phyloP scores from a whole-genome alignment of 2,113 vertebrate genomes.

The Syngnathoides biaculeatus region DNA sequence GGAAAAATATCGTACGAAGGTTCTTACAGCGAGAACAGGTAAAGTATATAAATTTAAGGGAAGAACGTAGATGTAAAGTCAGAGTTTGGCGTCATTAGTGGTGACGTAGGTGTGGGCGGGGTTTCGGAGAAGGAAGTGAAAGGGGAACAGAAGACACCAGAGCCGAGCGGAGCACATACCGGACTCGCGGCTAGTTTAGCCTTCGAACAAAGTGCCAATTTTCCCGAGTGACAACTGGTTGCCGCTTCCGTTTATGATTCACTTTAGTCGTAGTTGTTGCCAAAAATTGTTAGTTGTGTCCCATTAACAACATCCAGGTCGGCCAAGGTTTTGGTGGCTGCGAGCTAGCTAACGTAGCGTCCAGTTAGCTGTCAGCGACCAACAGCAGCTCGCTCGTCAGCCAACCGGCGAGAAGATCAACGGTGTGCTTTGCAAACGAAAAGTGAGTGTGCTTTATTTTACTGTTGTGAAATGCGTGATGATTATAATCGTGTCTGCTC shows the following conservation, averaged over 20 bases:
- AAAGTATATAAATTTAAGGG: too few relatives aligned
- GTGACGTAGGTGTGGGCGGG: slow-evolving; percentile 46
- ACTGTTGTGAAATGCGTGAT: too few relatives aligned
- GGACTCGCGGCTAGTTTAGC: slow-evolving; percentile 34
- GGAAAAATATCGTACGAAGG: too few relatives aligned
- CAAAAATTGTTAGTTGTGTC: neutral
- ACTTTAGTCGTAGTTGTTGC: slow-evolving; percentile 1
- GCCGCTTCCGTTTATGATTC: neutral
- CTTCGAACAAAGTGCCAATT: slow-evolving; percentile 49
- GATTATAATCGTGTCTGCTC: neutral
- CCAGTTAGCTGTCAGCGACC: slow-evolving; percentile 44
- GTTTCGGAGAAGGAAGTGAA: slow-evolving; percentile 67
- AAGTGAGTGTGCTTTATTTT: slow-evolving; percentile 42
- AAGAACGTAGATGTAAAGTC: too few relatives aligned
- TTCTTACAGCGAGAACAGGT: too few relatives aligned
- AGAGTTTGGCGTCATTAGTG: slow-evolving; percentile 1
- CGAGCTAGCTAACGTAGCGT: slow-evolving; percentile 40
- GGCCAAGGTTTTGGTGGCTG: slow-evolving; percentile 24
- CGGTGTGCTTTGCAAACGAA: slow-evolving; percentile 14
- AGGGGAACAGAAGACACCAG: slow-evolving; percentile 46
- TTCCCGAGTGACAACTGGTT: slow-evolving; percentile 3
- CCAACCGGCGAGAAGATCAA: slow-evolving; percentile 28
- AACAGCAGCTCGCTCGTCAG: slow-evolving; percentile 50
- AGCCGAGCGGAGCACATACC: slow-evolving; percentile 29
- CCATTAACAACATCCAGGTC: neutral